Evolutionary conservation across 1,140 invertebrate genomes (phyloP), one percentile per base, ranked within the genome.

Genomic region (Choristoneura fumiferana): DNA sequence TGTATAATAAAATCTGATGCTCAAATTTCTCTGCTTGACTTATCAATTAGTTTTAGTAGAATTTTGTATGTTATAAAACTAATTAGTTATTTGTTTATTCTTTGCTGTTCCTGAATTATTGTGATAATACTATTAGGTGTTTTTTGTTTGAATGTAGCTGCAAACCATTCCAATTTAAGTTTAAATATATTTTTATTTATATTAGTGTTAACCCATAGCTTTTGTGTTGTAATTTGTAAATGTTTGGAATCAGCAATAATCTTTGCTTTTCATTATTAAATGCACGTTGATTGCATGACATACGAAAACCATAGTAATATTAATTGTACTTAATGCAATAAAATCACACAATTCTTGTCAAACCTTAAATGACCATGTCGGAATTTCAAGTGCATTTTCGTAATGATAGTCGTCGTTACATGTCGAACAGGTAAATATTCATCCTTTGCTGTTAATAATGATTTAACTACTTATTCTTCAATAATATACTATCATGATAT

Each of bases 1-100:
- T 63, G 29, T 60, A 68, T 56, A 54, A 69, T 54, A 62, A 71
- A 49, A 71, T 80, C 79, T 82, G 69, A 82, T 82, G 79, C 79
- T 82, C 79, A 82, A 82, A 58, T 62, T 64, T 70, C 62, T 81
- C 60, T 69, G 78, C 78, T 79, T 81, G 67, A 69, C 68, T 67
- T 65, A 70, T 67, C 54, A 63, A 65, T 58, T 71, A 57, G 57
- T 63, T 67, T 62, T 63, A 62, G 58, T 67, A 63, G 55, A 40
- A 38, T 54, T 49, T 58, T 22, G 34, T 40, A 38, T 29, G 65
- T 65, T 61, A 62, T 69, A 69, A 67, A 63, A 43, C 66, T 73
- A 67, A 43, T 68, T 73, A 67, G 69, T 58, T n/a, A 69, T 62
- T 82, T 63, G 65, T 80, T 83, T 81, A 77, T 83, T 66, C 61